Base-by-base conservation (phyloP, 2,888 invertebrate genomes). In the Diloba caeruleocephala region DNA sequence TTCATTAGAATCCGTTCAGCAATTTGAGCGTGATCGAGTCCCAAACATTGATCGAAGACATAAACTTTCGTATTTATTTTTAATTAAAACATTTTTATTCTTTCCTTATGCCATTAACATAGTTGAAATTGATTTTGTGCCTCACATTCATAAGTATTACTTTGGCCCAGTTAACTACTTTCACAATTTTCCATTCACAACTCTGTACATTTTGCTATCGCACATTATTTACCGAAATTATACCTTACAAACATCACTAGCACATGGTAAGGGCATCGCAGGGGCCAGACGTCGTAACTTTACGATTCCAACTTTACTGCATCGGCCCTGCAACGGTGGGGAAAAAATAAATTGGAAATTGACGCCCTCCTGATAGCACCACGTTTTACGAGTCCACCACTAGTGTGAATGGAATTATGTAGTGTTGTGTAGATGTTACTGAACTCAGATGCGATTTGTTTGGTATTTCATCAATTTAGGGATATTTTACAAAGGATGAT, bases 291-390 rank as follows among this genome's bases (percentile, higher is more conserved):
- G 57, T 80, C 84, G 90, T 85, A 89, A 89, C 81, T 91, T 90
- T 90, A 90, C 88, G 89, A 89, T 88, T 85, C 71, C 77, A 78
- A 84, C 76, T 89, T 89, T 87, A 90, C 87, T 91, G 90, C 90
- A 92, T 66, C 81, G 76, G 83, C 84, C 84, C 85, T 89, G 91
- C 91, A 90, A 71, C 81, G 78, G 80, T 79, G 87, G 90, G 90
- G 89, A 89, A 91, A 92, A 92, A 92, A 92, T 90, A 92, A 92
- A 92, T 92, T 91, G 90, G 89, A 86, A 84, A 82, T 81, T 80
- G 85, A 86, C 88, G 85, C 91, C 90, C 92, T 85, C 81, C 77
- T 67, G 74, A 70, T 69, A 69, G 45, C 36, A 58, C 42, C 42
- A 50, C 70, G 34, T 65, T 71, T 71, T 71, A 71, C 41, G 71